Evolutionary conservation across 2,888 invertebrate species (phyloP).

Genomic region (Hydrotaea diabolus): DNA sequence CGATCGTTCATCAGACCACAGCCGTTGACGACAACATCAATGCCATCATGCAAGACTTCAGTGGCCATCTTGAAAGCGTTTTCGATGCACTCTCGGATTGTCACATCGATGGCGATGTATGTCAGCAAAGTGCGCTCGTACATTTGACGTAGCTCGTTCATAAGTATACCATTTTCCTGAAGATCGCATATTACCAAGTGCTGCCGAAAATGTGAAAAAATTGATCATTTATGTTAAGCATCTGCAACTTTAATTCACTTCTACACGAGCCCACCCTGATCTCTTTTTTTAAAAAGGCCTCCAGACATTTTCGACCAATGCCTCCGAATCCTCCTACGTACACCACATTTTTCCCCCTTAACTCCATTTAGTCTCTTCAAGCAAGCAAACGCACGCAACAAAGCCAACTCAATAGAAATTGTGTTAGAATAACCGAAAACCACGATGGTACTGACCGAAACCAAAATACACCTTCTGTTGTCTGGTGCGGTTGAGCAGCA

Average conservation of each 20-base stretch:
- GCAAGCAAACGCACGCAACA: neutral
- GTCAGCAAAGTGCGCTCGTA: conserved; percentile 26
- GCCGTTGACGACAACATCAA: conserved; percentile 71
- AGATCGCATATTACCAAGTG: conserved; percentile 70
- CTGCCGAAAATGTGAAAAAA: conserved; percentile 48
- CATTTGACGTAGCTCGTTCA: conserved; percentile 31
- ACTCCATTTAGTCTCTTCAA: conserved; percentile 70
- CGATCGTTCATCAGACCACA: conserved; percentile 71
- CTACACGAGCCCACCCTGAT: conserved; percentile 61
- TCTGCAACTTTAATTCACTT: neutral
- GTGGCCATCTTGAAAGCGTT: conserved; percentile 54
- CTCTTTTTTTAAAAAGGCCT: conserved; percentile 63
- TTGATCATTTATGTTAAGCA: too few relatives aligned
- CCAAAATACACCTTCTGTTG: neutral
- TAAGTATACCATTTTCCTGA: conserved; percentile 48
- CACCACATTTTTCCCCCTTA: conserved; percentile 75
- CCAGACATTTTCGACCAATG: conserved; percentile 71
- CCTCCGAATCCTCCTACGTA: conserved; percentile 74
- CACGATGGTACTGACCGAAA: conserved; percentile 28
- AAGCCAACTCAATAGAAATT: conserved; percentile 10
- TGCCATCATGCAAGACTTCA: conserved; percentile 43
- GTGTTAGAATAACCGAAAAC: neutral
- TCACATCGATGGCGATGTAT: conserved; percentile 53
- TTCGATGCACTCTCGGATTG: conserved; percentile 61
- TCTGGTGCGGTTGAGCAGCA: conserved; percentile 39